These are phyloP conservation scores for Drosophila sordidula DNA, from an alignment of 2,888 invertebrate genomes.

Conservation along the genomic window DNA sequence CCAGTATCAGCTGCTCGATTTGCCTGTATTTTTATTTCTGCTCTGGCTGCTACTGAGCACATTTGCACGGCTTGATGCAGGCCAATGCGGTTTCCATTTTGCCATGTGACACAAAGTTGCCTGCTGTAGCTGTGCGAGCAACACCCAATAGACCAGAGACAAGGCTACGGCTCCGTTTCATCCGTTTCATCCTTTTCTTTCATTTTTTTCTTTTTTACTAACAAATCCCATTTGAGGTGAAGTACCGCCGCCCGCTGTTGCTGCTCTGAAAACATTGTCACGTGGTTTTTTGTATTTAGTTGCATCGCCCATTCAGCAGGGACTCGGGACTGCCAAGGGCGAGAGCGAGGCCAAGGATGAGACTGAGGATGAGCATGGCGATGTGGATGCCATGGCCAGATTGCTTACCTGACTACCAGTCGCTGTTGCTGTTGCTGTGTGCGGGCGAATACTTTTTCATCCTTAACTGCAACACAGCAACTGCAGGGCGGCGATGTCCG, in stretches of 20 bases:
- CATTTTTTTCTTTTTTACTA: not conserved
- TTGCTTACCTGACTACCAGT: conserved; percentile 51
- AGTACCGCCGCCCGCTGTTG: conserved; percentile 2
- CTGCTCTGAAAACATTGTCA: conserved; percentile 72
- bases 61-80: conserved; percentile 49
- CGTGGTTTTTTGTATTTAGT: conserved; percentile 78
- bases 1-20: conserved; percentile 27
- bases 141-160: conserved; percentile 31
- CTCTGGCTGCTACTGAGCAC: conserved; percentile 12
- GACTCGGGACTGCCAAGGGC: conserved; percentile 19
- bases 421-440: conserved; percentile 14
- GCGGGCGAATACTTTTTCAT: conserved; percentile 35
- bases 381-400: conserved; percentile 46
- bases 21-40: conserved; percentile 6
- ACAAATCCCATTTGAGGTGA: conserved; percentile 25
- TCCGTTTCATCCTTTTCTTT: not conserved
- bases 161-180: conserved; percentile 2
- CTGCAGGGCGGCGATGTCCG: not conserved
- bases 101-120: conserved; percentile 46
- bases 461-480: conserved; percentile 28
- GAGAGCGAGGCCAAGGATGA: conserved; percentile 12
- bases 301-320: conserved; percentile 43
- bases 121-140: conserved; percentile 17
- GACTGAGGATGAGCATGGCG: not conserved
- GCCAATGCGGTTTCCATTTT: conserved; percentile 60